Evolutionary conservation across 2,113 vertebrate species (phyloP).

Genomic region (Mormoops blainvillei): DNA sequence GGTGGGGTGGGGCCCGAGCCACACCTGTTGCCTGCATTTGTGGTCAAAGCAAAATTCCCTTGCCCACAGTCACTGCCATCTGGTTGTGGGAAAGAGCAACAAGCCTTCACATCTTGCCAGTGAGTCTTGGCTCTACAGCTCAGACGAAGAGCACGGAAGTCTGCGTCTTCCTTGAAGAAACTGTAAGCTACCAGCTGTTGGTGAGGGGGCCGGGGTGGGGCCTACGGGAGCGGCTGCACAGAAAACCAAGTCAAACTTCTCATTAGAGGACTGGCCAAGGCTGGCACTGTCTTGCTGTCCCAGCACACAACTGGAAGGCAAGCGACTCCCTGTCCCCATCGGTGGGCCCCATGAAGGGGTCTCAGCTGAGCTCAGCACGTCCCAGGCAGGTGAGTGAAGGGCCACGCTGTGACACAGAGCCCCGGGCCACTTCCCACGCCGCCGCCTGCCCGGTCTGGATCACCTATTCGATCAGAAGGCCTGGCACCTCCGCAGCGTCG

Average conservation of each 20-base stretch:
- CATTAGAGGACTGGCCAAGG: neutral
- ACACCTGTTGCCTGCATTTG: neutral
- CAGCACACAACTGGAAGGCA: neutral
- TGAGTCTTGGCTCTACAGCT: conserved; percentile 43
- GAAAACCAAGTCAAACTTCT: conserved; percentile 35
- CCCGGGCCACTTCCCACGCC: neutral
- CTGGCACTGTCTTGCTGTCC: neutral
- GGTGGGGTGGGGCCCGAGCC: neutral
- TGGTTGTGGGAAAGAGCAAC: conserved; percentile 52
- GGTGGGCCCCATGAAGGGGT: neutral
- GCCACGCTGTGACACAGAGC: neutral
- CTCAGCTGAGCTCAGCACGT: neutral
- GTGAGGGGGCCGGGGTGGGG: conserved; percentile 27
- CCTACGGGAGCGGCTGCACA: conserved; percentile 46
- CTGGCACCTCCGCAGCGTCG: conserved; percentile 22
- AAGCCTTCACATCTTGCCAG: conserved; percentile 32
- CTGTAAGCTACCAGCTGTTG: conserved; percentile 59
- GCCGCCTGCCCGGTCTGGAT: neutral
- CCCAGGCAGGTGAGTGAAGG: neutral
- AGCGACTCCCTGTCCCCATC: neutral
- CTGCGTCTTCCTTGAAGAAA: conserved; percentile 51
- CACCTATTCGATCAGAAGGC: neutral
- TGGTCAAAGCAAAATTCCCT: neutral
- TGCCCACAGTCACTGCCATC: conserved; percentile 6
- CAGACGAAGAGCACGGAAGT: conserved; percentile 24